phyloP scores from a whole-genome alignment of 2,113 vertebrate species.

The Oryzias celebensis region DNA sequence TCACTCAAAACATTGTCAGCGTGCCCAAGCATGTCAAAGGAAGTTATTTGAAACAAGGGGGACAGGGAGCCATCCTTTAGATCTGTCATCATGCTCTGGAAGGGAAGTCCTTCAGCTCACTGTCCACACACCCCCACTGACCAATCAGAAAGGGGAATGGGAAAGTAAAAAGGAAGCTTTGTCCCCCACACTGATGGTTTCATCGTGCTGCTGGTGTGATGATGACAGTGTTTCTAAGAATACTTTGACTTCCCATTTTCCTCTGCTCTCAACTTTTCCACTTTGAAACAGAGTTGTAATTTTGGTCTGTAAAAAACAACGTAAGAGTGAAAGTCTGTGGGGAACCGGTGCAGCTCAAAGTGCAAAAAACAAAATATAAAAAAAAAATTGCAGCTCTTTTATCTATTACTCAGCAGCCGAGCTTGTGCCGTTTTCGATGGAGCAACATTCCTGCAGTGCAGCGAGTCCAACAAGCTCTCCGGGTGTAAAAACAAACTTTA shows the following conservation, averaged over 20 bases:
- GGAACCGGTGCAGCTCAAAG: constrained; percentile 8
- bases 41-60: constrained; percentile 80
- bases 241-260: constrained; percentile 35
- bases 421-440: constrained; percentile 14
- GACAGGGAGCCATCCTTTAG: constrained; percentile 76
- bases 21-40: constrained; percentile 78
- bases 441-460: constrained; percentile 19
- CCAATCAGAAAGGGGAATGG: constrained; percentile 67
- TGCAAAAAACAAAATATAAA: neutral
- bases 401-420: constrained; percentile 10
- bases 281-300: constrained; percentile 22
- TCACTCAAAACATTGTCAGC: constrained; percentile 79
- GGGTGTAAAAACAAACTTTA: constrained; percentile 54
- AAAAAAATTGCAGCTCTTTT: neutral
- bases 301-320: neutral
- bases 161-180: constrained; percentile 64
- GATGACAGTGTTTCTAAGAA: constrained; percentile 37
- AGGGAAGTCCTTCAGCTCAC: constrained; percentile 54
- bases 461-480: constrained; percentile 24
- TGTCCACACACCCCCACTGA: constrained; percentile 54
- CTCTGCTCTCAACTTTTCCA: constrained; percentile 22
- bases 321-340: constrained; percentile 4
- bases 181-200: constrained; percentile 47
- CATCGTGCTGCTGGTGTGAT: constrained; percentile 48
- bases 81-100: constrained; percentile 71